Conservation (phyloP, 2,113 vertebrate species). For the Plecturocebus donacophilus region DNA sequence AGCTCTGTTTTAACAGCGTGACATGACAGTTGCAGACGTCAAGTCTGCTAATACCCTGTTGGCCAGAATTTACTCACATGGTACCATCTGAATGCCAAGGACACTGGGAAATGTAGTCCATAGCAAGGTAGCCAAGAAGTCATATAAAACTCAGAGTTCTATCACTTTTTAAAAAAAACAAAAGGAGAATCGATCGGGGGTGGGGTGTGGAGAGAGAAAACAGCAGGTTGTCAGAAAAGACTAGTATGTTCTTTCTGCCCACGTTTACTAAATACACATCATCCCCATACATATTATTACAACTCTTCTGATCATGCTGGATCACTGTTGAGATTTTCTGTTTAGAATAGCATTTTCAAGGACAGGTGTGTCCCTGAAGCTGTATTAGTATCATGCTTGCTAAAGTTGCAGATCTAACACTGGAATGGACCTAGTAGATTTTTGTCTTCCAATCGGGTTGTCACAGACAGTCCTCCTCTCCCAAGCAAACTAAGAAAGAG, state of each 20-base stretch:
- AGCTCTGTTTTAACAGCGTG: conserved; percentile 3
- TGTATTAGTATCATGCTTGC: neutral
- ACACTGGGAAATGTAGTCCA: neutral
- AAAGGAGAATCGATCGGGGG: neutral
- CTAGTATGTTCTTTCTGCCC: neutral
- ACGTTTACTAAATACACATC: neutral
- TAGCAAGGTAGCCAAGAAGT: neutral
- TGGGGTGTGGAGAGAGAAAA: neutral
- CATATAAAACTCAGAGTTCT: neutral
- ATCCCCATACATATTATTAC: neutral
- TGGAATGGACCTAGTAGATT: neutral
- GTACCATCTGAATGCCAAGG: neutral
- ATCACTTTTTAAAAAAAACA: neutral
- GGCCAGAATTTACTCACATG: neutral
- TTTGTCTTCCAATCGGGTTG: neutral
- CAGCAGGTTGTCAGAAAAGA: neutral
- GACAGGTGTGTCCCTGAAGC: neutral
- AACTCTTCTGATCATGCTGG: neutral
- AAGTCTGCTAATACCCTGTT: neutral
- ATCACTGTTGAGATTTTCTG: neutral
- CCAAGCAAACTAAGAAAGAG: neutral
- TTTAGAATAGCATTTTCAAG: neutral
- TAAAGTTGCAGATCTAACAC: neutral
- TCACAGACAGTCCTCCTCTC: neutral
- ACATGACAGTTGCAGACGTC: neutral